phyloP scores from a whole-genome alignment of 2,888 invertebrate species.

The Brenthis daphne region DNA sequence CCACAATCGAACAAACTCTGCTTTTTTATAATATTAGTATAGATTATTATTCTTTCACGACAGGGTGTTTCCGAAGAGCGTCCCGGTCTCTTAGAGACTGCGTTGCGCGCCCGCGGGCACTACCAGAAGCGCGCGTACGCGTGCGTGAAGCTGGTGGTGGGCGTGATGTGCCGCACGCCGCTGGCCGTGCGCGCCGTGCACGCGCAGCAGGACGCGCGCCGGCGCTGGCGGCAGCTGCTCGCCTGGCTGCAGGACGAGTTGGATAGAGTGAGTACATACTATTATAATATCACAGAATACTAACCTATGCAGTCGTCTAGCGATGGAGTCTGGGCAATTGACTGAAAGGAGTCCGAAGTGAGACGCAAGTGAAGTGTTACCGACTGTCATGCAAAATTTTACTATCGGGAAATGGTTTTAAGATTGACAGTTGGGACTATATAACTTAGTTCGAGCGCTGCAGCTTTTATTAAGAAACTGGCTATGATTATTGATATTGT shows the following conservation, averaged over 20 bases:
- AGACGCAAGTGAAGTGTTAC: no score
- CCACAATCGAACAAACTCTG: no score
- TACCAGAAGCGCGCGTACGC: slow-evolving; percentile 98
- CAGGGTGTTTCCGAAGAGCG: slow-evolving; percentile 84
- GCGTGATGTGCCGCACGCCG: slow-evolving; percentile 92
- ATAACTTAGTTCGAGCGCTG: no score
- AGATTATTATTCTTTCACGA: not conserved
- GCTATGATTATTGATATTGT: no score
- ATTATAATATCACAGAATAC: not conserved
- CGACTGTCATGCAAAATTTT: no score
- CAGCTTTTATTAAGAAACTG: no score
- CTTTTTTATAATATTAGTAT: no score
- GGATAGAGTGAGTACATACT: slow-evolving; percentile 82
- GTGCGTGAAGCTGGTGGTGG: slow-evolving; percentile 97
- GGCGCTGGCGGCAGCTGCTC: slow-evolving; percentile 94
- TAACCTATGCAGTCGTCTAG: not conserved
- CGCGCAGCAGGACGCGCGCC: slow-evolving; percentile 88
- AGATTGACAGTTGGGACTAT: no score
- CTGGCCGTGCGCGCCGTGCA: slow-evolving; percentile 91
- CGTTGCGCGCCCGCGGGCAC: slow-evolving; percentile 94
- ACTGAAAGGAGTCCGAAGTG: no score
- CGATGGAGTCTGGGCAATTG: not conserved
- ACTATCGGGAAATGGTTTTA: no score
- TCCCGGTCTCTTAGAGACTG: slow-evolving; percentile 96
- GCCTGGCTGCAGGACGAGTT: slow-evolving; percentile 98